Conservation (phyloP, 2,888 invertebrate species). For the Pyrochroa serraticornis region DNA sequence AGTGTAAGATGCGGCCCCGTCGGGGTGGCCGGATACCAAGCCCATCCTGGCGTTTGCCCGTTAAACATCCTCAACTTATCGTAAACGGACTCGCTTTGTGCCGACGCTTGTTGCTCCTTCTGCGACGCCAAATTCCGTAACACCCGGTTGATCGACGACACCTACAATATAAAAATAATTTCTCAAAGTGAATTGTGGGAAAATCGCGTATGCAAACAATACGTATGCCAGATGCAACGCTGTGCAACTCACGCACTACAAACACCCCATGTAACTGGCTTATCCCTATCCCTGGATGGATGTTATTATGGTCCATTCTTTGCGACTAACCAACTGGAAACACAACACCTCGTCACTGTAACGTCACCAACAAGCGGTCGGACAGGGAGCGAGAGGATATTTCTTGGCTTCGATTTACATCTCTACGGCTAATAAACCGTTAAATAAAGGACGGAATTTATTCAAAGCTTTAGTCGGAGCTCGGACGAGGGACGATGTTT, state of each 20-base stretch:
- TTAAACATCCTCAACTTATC: slow-evolving; percentile 96
- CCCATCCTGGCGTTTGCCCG: slow-evolving; percentile 85
- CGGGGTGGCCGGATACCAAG: slow-evolving; percentile 85
- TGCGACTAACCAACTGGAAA: slow-evolving; percentile 57
- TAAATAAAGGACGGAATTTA: too few species aligned
- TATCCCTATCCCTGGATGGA: slow-evolving; percentile 31
- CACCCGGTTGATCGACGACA: slow-evolving; percentile 97
- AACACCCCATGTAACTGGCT: slow-evolving; percentile 34
- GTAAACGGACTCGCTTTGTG: slow-evolving; percentile 88
- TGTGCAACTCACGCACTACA: slow-evolving; percentile 45
- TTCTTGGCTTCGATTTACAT: slow-evolving; percentile 11
- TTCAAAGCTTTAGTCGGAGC: too few species aligned
- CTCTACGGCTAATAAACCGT: neutral
- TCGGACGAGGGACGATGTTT: too few species aligned
- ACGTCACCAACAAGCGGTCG: slow-evolving; percentile 50
- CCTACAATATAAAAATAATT: slow-evolving; percentile 65
- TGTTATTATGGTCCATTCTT: slow-evolving; percentile 50
- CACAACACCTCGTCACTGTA: slow-evolving; percentile 56
- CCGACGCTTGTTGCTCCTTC: slow-evolving; percentile 89
- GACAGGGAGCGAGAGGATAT: slow-evolving; percentile 3
- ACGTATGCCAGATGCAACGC: slow-evolving; percentile 55
- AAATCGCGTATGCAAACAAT: slow-evolving; percentile 54
- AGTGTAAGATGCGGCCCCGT: slow-evolving; percentile 70
- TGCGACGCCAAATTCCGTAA: slow-evolving; percentile 94
- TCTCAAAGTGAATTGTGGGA: slow-evolving; percentile 45